A percentile compares a stretch with the other conserved stretches of the same genome.
Conservation (phyloP, 2,888 invertebrate genomes). For the Piscicola geometra region DNA sequence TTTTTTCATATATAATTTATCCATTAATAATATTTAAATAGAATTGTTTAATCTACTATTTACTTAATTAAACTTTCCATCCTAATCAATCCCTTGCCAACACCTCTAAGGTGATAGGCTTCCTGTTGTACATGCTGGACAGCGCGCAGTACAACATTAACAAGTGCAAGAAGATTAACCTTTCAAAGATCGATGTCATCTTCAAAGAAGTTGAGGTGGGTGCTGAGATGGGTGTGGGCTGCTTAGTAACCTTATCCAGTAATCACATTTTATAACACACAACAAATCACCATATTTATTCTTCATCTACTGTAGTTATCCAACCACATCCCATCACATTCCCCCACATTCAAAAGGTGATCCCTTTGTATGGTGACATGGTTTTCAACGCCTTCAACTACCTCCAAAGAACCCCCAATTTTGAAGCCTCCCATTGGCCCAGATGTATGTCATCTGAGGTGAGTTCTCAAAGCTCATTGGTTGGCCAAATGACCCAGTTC, state of each 20-base stretch:
- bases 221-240: background rate
- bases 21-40: too few relatives aligned
- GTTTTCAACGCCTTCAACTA: slow-evolving; percentile 96
- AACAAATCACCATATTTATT: too few relatives aligned
- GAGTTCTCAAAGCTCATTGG: slow-evolving; percentile 70
- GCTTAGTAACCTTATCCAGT: too few relatives aligned
- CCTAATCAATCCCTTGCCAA: too few relatives aligned
- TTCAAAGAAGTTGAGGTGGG: slow-evolving; percentile 68
- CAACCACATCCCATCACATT: too few relatives aligned
- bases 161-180: slow-evolving; percentile 82
- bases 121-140: slow-evolving; percentile 88
- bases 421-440: slow-evolving; percentile 45
- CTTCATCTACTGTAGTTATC: too few relatives aligned
- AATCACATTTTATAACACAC: too few relatives aligned
- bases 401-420: slow-evolving; percentile 66
- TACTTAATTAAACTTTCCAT: too few relatives aligned
- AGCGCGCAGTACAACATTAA: slow-evolving; percentile 63
- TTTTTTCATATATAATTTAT: too few relatives aligned
- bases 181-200: slow-evolving; percentile 86
- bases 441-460: slow-evolving; percentile 66
- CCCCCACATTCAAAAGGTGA: too few relatives aligned
- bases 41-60: too few relatives aligned
- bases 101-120: slow-evolving; percentile 66
- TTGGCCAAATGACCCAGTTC: slow-evolving; percentile 58
- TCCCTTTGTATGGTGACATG: slow-evolving; percentile 84